Conservation (phyloP, 2,113 vertebrate genomes). For the Pampusana beccarii region DNA sequence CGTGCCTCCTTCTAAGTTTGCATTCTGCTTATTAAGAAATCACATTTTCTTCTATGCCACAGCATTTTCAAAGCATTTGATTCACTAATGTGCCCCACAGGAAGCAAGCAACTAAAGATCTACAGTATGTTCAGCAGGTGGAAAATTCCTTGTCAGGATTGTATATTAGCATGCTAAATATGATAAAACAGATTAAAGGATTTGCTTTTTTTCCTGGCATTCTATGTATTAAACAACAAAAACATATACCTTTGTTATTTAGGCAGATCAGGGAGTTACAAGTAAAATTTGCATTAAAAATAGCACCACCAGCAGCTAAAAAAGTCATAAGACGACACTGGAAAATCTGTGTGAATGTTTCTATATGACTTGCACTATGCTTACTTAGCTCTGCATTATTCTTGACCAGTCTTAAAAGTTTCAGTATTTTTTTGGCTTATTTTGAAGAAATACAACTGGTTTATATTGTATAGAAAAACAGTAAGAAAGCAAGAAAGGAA, state of each 20-base stretch:
- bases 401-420: neutral
- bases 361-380: neutral
- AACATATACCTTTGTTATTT: neutral
- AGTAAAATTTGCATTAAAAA: neutral
- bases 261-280: neutral
- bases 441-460: neutral
- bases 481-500: neutral
- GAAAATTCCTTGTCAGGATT: neutral
- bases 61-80: neutral
- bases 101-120: neutral
- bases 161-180: neutral
- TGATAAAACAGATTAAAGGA: neutral
- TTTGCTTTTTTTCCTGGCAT: rapidly evolving
- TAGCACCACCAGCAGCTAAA: neutral
- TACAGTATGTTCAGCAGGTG: neutral
- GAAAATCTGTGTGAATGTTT: neutral
- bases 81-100: neutral
- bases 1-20: neutral
- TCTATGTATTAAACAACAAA: neutral
- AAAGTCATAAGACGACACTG: neutral
- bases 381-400: neutral
- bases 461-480: neutral
- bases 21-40: neutral
- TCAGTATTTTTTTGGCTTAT: neutral
- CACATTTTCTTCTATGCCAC: neutral